Conservation (phyloP, 1,140 invertebrate genomes). For the Dendroctonus ponderosae region DNA sequence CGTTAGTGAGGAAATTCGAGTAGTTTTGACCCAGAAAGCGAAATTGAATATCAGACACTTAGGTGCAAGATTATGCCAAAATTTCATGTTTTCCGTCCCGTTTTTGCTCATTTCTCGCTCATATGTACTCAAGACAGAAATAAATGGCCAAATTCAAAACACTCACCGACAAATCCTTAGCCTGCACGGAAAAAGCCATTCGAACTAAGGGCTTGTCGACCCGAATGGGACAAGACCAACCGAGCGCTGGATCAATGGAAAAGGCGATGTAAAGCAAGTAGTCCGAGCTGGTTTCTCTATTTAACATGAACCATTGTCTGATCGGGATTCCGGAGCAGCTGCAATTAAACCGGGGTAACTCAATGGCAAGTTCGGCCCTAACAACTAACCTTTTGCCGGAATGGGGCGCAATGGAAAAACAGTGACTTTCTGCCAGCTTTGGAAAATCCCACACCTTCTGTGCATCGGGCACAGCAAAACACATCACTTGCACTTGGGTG, state of each 20-base stretch:
- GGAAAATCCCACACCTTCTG: slow-evolving; percentile 48
- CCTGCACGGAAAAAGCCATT: slow-evolving; percentile 39
- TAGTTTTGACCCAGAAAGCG: too few species aligned
- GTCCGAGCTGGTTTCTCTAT: slow-evolving; percentile 32
- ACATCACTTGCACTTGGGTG: slow-evolving; percentile 53
- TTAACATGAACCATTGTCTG: slow-evolving; percentile 51
- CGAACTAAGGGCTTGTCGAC: slow-evolving; percentile 54
- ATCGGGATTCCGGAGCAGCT: slow-evolving; percentile 54
- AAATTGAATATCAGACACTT: too few species aligned
- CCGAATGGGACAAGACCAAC: slow-evolving; percentile 57
- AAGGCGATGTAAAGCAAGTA: slow-evolving; percentile 50
- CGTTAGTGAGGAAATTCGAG: too few species aligned
- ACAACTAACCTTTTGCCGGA: slow-evolving; percentile 50
- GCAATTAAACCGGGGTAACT: slow-evolving; percentile 24
- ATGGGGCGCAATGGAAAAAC: slow-evolving; percentile 50
- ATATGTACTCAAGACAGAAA: too few species aligned
- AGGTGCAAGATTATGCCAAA: too few species aligned
- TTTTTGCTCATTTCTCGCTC: too few species aligned
- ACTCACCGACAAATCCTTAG: slow-evolving; percentile 12
- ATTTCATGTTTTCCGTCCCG: too few species aligned
- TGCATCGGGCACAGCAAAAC: slow-evolving; percentile 53
- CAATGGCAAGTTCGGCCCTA: neutral
- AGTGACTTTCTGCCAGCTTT: slow-evolving; percentile 47
- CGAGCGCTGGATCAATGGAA: slow-evolving; percentile 49
- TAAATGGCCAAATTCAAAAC: too few species aligned